These are phyloP conservation scores for Diachasma alloeum DNA, from an alignment of 1,140 invertebrate genomes.

Conservation along the genomic window DNA sequence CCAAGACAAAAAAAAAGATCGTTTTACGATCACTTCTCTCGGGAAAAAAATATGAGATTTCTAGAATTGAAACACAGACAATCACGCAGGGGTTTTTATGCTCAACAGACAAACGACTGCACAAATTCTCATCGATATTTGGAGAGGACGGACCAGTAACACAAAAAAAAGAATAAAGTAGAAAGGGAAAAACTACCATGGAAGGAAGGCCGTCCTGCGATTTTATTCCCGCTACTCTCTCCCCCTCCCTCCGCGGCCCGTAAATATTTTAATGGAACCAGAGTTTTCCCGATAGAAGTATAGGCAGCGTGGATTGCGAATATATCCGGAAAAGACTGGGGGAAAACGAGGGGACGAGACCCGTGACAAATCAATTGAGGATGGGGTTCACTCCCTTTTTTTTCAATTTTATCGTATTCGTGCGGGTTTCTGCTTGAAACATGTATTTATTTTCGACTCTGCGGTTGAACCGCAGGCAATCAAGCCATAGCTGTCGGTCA, in stretches of 20 bases:
- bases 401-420: conserved; percentile 24
- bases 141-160: background rate
- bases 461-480: background rate
- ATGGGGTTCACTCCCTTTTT: conserved; percentile 13
- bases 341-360: conserved; percentile 14
- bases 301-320: conserved; percentile 7
- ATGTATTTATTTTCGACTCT: conserved; percentile 29
- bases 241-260: background rate
- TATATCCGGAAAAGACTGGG: conserved; percentile 27
- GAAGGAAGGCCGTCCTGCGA: background rate
- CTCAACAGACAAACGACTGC: background rate
- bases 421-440: conserved; percentile 23
- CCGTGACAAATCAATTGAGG: conserved; percentile 40
- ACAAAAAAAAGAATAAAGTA: background rate
- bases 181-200: background rate
- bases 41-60: background rate
- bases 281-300: conserved; percentile 1
- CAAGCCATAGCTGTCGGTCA: conserved; percentile 9
- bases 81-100: background rate
- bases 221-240: background rate
- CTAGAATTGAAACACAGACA: background rate
- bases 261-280: conserved; percentile 7
- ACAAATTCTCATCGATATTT: conserved; percentile 6
- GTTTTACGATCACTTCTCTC: background rate
- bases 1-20: background rate